A percentile compares a stretch with the other conserved stretches of the same genome.
phyloP scores from a whole-genome alignment of 2,113 vertebrate genomes.

The Caracal caracal region DNA sequence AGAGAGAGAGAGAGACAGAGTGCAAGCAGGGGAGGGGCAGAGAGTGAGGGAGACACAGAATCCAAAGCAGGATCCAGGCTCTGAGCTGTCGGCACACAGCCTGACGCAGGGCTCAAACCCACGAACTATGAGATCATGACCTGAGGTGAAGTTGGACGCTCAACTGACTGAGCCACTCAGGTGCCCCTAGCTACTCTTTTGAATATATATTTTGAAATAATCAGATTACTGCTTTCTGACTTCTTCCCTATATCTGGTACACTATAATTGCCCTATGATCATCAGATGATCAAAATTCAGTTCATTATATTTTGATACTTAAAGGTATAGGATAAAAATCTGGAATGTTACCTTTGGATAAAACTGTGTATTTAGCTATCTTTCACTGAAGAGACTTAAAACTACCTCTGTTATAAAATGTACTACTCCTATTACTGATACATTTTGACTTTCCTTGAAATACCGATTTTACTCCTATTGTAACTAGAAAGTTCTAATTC shows the following conservation, averaged over 20 bases:
- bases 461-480: not conserved
- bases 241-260: not conserved
- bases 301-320: constrained; percentile 12
- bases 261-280: not conserved
- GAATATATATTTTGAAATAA: not conserved
- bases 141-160: no score
- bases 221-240: not conserved
- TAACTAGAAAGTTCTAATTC: not conserved
- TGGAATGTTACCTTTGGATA: not conserved
- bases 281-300: not conserved
- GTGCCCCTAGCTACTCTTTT: not conserved
- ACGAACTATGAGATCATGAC: no score
- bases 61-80: no score
- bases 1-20: no score
- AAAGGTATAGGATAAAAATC: not conserved
- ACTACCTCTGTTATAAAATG: not conserved
- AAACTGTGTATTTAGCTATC: not conserved
- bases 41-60: no score
- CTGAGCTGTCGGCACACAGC: no score
- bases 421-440: not conserved
- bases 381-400: not conserved
- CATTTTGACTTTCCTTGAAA: not conserved
- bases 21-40: no score
- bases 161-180: no score
- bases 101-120: no score